Percentiles rank a stretch among this genome's conserved stretches.
Conservation (phyloP, 2,113 vertebrate genomes). For the Dipodomys spectabilis region DNA sequence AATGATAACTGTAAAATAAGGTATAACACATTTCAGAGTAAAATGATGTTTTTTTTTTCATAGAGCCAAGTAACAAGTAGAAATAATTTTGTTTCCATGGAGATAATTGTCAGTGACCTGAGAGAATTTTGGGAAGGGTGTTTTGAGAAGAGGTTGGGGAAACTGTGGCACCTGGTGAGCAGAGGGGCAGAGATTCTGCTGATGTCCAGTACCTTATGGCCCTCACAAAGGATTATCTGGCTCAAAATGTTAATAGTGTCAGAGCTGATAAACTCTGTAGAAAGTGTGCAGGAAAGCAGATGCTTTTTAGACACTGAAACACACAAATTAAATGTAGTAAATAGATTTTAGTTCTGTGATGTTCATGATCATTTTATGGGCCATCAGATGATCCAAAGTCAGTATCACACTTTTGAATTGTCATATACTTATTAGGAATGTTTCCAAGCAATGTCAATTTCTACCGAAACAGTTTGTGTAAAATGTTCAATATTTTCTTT, state of each 20-base stretch:
- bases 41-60: background rate
- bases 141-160: too few species aligned
- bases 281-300: background rate
- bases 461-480: background rate
- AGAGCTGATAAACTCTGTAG: background rate
- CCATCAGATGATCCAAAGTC: background rate
- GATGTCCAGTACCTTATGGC: too few species aligned
- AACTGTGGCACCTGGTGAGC: background rate
- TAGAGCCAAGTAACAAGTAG: background rate
- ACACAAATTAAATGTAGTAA: background rate
- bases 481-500: conserved; percentile 11
- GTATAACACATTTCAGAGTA: background rate
- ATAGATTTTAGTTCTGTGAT: background rate
- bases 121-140: background rate
- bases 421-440: background rate
- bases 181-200: too few species aligned
- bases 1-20: background rate
- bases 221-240: background rate
- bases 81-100: background rate
- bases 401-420: background rate
- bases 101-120: background rate
- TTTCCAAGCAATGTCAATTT: conserved; percentile 18
- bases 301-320: background rate
- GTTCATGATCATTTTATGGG: background rate
- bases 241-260: background rate